Base-by-base conservation (phyloP, 2,797 vertebrate genomes). In the Neopelma chrysocephalum region DNA sequence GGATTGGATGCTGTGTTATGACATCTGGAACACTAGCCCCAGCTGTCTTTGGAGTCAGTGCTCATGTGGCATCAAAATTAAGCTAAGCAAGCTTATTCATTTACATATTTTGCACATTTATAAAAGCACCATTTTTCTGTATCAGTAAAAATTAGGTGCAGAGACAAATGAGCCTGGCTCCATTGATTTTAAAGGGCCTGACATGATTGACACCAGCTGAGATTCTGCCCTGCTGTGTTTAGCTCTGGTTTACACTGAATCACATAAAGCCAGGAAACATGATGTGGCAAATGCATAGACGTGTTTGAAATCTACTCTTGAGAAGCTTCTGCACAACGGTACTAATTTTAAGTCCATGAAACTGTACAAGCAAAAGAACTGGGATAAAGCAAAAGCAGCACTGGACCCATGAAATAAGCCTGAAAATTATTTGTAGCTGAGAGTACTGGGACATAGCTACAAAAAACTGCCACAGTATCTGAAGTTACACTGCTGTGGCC, bases 81-180 rank as follows among this genome's bases (percentile, higher is more conserved):
- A 71, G 57, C 75, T 78, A 95, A 87, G 22, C 48, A 78, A 80
- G 56, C 20, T 85, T 58, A 42, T 32, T 85, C 4, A 70, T 97
- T 95, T 95, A 64, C 60, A 80, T 82, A 80, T 68, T 94, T 89
- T 93, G 25, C 53, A 91, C 92, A 71, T 89, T 93, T 92, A 92
- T 82, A 93, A 92, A 87, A 6, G 0, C 17, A 78, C 16, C 1
- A 14, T 66, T 89, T 91, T 93, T 50, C 53, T 84, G 11, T 72
- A 53, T 82, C 43, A 70, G 16, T 76, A 62, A 87, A 89, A 80
- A 50, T 69, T 86, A 65, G 6, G 10, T 88, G 42, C 38, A 43
- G 79, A 95, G 53, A 62, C 5, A 91, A 87, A 89, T 65, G 45
- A 81, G 18, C 38, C 42, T 51, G 81, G 17, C 16, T 93, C n/a